These are phyloP conservation scores for Dromius quadrimaculatus DNA, from an alignment of 2,888 invertebrate genomes.

Conservation along the genomic window DNA sequence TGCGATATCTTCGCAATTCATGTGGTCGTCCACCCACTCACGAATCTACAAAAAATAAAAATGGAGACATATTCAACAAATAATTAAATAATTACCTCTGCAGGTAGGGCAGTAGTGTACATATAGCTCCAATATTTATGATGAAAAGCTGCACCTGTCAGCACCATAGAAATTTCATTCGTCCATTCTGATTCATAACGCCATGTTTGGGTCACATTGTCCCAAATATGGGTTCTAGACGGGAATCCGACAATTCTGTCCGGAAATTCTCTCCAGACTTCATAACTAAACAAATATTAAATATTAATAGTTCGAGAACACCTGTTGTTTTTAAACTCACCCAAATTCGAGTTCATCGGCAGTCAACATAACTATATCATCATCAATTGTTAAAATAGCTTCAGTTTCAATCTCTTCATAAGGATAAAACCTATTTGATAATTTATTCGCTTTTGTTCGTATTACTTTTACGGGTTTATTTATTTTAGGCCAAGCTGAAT, in stretches of 20 bases:
- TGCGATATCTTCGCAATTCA: slow-evolving; percentile 98
- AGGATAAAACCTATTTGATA: slow-evolving; percentile 96
- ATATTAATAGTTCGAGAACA: neutral
- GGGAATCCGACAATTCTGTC: slow-evolving; percentile 97
- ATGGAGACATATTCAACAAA: neutral
- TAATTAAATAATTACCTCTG: slow-evolving; percentile 72
- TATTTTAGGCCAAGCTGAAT: slow-evolving; percentile 89
- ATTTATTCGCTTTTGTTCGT: slow-evolving; percentile 88
- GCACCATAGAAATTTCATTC: slow-evolving; percentile 94
- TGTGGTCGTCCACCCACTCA: slow-evolving; percentile 92
- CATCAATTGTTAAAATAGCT: slow-evolving; percentile 94
- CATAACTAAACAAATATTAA: slow-evolving; percentile 66
- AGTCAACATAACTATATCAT: slow-evolving; percentile 96
- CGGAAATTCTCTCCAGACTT: slow-evolving; percentile 97
- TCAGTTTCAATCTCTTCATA: slow-evolving; percentile 97
- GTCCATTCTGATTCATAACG: slow-evolving; percentile 98
- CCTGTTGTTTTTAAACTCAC: slow-evolving; percentile 62
- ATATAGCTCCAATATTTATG: slow-evolving; percentile 97
- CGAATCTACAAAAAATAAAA: slow-evolving; percentile 59
- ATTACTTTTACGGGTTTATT: slow-evolving; percentile 91
- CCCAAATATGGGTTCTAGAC: slow-evolving; percentile 94
- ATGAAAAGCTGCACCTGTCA: slow-evolving; percentile 97
- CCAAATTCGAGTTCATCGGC: slow-evolving; percentile 97
- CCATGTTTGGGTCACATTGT: slow-evolving; percentile 87
- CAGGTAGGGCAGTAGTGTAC: slow-evolving; percentile 91